These are phyloP conservation scores for Ceratothoa steindachneri DNA, from an alignment of 2,888 invertebrate genomes.

Conservation along the genomic window DNA sequence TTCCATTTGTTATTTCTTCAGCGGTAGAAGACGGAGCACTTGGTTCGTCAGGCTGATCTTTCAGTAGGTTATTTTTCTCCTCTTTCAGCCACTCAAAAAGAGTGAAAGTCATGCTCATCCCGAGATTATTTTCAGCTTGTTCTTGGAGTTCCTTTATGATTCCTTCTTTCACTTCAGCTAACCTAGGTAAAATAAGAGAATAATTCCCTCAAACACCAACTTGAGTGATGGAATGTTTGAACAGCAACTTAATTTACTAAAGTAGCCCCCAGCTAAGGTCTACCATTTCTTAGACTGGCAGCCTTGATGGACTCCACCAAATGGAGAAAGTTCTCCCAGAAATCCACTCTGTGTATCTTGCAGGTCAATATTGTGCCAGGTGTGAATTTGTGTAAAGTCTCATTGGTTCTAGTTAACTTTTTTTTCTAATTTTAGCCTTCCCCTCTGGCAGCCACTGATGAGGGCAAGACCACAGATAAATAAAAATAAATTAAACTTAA, in stretches of 20 bases:
- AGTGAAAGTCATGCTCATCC: constrained; percentile 90
- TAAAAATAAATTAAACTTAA: too few species aligned
- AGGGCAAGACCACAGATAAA: too few species aligned
- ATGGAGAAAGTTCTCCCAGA: too few species aligned
- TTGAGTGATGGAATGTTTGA: background rate
- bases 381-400: too few species aligned
- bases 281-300: too few species aligned
- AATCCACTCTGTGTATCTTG: too few species aligned
- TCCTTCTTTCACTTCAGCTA: constrained; percentile 66
- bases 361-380: too few species aligned
- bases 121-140: constrained; percentile 77
- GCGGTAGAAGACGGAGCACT: constrained; percentile 50
- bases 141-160: constrained; percentile 61
- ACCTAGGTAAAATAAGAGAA: constrained; percentile 56
- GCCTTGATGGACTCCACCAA: too few species aligned
- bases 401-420: too few species aligned
- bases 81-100: constrained; percentile 88
- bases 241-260: background rate
- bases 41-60: constrained; percentile 64
- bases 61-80: constrained; percentile 66
- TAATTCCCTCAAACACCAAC: background rate
- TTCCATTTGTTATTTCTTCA: constrained; percentile 54
- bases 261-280: too few species aligned
- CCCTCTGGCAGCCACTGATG: too few species aligned
- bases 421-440: too few species aligned